Evolutionary conservation across 2,888 invertebrate species (phyloP).

Genomic region (Julus scandinavius): DNA sequence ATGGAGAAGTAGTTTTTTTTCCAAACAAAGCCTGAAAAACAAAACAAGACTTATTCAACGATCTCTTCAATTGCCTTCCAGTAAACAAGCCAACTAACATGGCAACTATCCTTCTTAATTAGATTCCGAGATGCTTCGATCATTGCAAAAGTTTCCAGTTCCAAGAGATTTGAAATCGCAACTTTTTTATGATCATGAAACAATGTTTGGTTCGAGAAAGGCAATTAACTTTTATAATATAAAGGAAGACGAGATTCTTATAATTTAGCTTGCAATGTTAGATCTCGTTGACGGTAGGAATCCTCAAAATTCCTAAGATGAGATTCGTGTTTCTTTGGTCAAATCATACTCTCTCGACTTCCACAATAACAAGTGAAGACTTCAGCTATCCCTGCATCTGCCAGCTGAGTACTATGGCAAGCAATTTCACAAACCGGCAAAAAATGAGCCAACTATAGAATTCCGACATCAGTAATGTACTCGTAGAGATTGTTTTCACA

Average conservation of each 20-base stretch:
- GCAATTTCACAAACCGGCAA: conserved; percentile 14
- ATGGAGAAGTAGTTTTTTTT: not conserved
- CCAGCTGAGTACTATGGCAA: not conserved
- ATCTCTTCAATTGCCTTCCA: not conserved
- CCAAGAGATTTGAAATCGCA: not conserved
- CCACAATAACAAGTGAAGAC: not conserved
- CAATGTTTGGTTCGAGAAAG: not conserved
- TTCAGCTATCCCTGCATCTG: not conserved
- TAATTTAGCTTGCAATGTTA: not conserved
- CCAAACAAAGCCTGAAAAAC: not conserved
- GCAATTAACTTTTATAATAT: conserved; percentile 7
- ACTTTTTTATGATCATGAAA: not conserved
- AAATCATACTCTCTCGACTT: conserved; percentile 7
- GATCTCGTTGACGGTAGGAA: not conserved
- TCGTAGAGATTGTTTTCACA: not conserved
- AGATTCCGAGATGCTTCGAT: not conserved
- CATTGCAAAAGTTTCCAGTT: not conserved
- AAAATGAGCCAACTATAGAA: not conserved
- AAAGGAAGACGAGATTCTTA: conserved; percentile 27
- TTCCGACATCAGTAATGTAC: conserved; percentile 18
- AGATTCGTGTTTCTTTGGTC: conserved; percentile 13
- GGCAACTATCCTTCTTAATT: not conserved
- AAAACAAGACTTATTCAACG: not conserved
- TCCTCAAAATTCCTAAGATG: not conserved
- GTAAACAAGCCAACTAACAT: no score